Percentiles rank a stretch among this genome's conserved stretches.
phyloP scores from a whole-genome alignment of 2,797 vertebrate species.

The Sitta carolinensis region DNA sequence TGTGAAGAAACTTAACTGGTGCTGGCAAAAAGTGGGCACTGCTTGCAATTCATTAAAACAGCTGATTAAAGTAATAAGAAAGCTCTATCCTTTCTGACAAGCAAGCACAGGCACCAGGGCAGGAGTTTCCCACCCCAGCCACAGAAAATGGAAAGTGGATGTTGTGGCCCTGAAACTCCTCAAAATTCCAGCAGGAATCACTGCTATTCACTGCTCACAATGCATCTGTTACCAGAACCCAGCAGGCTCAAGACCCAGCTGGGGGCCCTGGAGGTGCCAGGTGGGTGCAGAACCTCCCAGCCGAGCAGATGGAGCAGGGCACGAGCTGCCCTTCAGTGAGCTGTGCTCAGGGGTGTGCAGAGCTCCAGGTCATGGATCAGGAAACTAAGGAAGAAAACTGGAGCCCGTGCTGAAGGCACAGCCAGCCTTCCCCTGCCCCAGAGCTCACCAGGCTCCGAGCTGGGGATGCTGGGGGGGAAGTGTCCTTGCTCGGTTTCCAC shows the following conservation, averaged over 20 bases:
- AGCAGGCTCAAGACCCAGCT: neutral
- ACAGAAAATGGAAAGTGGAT: neutral
- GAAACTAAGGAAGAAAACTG: neutral
- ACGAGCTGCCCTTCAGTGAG: rapidly evolving
- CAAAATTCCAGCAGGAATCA: neutral
- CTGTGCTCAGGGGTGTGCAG: neutral
- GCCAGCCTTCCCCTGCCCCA: neutral
- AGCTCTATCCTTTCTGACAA: neutral
- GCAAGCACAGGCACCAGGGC: neutral
- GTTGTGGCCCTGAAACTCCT: neutral
- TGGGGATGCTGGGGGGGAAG: neutral
- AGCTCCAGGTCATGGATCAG: neutral
- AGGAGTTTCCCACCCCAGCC: neutral
- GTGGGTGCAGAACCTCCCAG: neutral
- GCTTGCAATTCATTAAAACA: neutral
- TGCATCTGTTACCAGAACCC: neutral
- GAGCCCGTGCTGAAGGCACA: rapidly evolving
- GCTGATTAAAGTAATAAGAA: neutral
- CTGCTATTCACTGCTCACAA: neutral
- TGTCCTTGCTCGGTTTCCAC: neutral
- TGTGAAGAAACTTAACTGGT: neutral
- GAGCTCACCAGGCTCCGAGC: neutral
- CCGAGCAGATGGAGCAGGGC: rapidly evolving
- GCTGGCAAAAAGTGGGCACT: neutral
- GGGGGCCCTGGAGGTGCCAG: neutral